Conservation (phyloP, 2,888 invertebrate species). For the Electrophaes corylata region DNA sequence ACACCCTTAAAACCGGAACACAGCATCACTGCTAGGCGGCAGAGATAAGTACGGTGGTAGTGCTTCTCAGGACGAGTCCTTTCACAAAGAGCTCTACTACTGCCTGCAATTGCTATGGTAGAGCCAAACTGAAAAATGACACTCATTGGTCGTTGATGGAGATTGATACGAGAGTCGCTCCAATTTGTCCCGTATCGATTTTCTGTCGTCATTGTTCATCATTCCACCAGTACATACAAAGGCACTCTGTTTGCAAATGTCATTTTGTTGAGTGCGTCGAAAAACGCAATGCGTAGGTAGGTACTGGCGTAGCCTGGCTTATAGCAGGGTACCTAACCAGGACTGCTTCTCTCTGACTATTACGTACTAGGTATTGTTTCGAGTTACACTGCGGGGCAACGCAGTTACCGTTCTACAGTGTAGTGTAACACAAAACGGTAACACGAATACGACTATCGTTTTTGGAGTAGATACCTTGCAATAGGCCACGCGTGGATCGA, state of each 20-base stretch:
- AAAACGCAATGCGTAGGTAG: slow-evolving; percentile 34
- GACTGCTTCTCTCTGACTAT: not conserved
- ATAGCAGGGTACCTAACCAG: not conserved
- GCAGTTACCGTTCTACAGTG: too few relatives aligned
- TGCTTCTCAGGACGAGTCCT: too few relatives aligned
- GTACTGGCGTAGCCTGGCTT: slow-evolving; percentile 4
- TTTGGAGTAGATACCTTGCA: too few relatives aligned
- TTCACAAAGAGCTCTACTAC: too few relatives aligned
- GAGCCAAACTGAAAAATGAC: slow-evolving; percentile 17
- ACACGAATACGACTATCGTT: too few relatives aligned
- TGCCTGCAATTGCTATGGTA: not conserved
- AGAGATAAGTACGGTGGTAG: too few relatives aligned
- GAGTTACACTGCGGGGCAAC: too few relatives aligned
- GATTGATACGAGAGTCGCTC: slow-evolving; percentile 45
- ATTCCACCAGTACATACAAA: slow-evolving; percentile 28
- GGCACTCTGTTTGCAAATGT: slow-evolving; percentile 26
- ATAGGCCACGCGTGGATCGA: not conserved
- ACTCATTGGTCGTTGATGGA: slow-evolving; percentile 16
- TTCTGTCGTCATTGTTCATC: slow-evolving; percentile 43
- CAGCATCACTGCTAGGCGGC: too few relatives aligned
- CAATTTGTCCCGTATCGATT: slow-evolving; percentile 56
- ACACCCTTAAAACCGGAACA: too few relatives aligned
- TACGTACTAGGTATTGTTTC: too few relatives aligned
- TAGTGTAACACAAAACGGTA: too few relatives aligned
- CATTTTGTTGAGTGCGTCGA: slow-evolving; percentile 31